Evolutionary conservation across 2,888 invertebrate genomes (phyloP).

Genomic region (Agrotis ipsilon): DNA sequence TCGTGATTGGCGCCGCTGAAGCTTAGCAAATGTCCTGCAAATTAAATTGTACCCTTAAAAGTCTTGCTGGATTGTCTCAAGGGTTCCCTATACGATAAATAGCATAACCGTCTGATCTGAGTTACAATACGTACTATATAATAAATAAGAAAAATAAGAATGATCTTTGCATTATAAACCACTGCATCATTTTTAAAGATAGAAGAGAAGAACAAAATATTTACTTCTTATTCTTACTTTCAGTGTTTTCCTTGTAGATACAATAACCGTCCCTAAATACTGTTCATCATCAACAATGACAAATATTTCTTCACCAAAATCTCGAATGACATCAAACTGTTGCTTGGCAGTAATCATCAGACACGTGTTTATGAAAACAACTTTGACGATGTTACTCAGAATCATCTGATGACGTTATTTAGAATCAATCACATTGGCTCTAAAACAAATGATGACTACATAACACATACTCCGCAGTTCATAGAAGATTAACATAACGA

Average conservation of each 20-base stretch:
- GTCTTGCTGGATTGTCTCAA: no score
- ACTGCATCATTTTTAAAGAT: no score
- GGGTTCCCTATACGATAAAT: no score
- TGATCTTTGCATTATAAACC: no score
- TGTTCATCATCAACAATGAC: constrained; percentile 3
- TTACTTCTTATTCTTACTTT: not conserved
- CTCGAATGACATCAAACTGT: constrained; percentile 16
- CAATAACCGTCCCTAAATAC: no score
- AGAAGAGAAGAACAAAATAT: not conserved
- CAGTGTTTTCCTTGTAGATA: not conserved
- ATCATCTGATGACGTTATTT: constrained; percentile 11
- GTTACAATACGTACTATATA: no score
- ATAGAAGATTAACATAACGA: constrained; percentile 40
- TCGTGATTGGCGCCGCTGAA: not conserved
- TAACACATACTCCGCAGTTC: constrained; percentile 41
- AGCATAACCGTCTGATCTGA: no score
- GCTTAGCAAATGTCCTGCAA: no score
- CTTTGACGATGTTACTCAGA: not conserved
- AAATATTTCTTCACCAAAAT: not conserved
- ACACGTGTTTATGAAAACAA: not conserved
- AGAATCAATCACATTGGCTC: constrained; percentile 25
- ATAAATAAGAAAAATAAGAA: no score
- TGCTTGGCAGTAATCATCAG: not conserved
- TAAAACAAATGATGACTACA: constrained; percentile 49
- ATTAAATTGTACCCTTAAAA: no score